Base-by-base conservation (phyloP, 2,797 vertebrate species). In the Hippocampus kuda region DNA sequence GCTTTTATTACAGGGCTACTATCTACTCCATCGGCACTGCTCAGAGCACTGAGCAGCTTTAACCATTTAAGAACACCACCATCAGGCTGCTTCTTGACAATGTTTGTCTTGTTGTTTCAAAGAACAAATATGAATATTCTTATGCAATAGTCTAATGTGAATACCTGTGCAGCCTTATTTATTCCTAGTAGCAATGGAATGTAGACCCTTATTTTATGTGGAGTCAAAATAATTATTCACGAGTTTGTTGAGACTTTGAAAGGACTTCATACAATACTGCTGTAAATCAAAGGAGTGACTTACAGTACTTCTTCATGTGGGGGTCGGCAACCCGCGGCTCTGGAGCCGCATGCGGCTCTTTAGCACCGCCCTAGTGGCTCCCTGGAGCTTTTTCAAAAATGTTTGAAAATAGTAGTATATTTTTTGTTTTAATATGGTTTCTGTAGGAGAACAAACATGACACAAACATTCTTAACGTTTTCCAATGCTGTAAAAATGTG, bases 1-100 rank as follows among this genome's bases (percentile, higher is more conserved):
- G 89, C 83, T 92, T 92, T 92, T 90, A 92, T 92, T 92, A 92
- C 92, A 91, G 86, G 84, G 79, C 78, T 56, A 71, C 70, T 91
- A 91, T 92, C 90, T 77, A 71, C 83, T 81, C 83, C 78, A 90
- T 91, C 88, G 75, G 71, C 75, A 71, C 66, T 46, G 80, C 87
- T 88, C 84, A 84, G 77, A 80, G 74, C 81, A 76, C 67, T 74
- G 22, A 78, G 75, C 86, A 71, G 76, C 77, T 79, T 91, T 90
- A 91, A 90, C 88, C 84, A 88, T 87, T 87, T 72, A 77, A 76
- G 49, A 61, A 67, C 69, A 27, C 26, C 70, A 41, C 26, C 34
- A 22, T 13, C 0, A 30, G 7, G n/a, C n/a, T n/a, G n/a, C n/a
- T n/a, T 27, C 30, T 44, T 4, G 38, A n/a, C 24, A n/a, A 24